Conservation (phyloP, 2,113 vertebrate genomes). For the Callorhinus ursinus region DNA sequence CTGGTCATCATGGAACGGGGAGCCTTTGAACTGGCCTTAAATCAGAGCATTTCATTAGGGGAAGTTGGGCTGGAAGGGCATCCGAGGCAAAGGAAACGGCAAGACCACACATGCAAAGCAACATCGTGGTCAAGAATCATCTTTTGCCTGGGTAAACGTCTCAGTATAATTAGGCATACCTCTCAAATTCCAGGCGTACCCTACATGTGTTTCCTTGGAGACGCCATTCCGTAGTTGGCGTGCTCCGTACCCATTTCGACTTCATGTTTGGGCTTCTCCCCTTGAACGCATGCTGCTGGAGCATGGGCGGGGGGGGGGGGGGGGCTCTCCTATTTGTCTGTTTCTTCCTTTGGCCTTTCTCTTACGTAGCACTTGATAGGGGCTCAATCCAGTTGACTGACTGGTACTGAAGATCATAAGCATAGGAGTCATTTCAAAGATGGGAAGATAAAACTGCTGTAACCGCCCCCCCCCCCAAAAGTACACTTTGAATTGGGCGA, state of each 20-base stretch:
- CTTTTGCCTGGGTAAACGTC: neutral
- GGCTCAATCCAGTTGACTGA: neutral
- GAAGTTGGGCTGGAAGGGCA: neutral
- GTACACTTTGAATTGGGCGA: neutral
- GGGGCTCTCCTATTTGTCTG: neutral
- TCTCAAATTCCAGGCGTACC: neutral
- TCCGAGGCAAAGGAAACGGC: neutral
- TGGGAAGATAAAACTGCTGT: slow-evolving; percentile 20
- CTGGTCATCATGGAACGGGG: neutral
- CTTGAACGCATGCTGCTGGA: neutral
- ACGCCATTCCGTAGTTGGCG: neutral
- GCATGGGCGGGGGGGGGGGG: neutral
- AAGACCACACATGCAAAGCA: slow-evolving; percentile 14
- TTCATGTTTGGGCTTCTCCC: neutral
- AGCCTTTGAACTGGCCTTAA: neutral
- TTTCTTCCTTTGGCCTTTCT: neutral
- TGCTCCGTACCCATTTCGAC: neutral
- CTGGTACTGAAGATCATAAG: slow-evolving; percentile 14
- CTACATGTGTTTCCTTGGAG: neutral
- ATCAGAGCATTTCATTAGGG: neutral
- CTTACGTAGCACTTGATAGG: neutral
- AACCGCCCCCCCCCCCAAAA: neutral
- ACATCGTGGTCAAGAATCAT: neutral
- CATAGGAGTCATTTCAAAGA: slow-evolving; percentile 24
- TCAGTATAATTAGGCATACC: neutral